Evolutionary conservation across 2,888 invertebrate genomes (phyloP).

Genomic region (Seladonia tumulorum): DNA sequence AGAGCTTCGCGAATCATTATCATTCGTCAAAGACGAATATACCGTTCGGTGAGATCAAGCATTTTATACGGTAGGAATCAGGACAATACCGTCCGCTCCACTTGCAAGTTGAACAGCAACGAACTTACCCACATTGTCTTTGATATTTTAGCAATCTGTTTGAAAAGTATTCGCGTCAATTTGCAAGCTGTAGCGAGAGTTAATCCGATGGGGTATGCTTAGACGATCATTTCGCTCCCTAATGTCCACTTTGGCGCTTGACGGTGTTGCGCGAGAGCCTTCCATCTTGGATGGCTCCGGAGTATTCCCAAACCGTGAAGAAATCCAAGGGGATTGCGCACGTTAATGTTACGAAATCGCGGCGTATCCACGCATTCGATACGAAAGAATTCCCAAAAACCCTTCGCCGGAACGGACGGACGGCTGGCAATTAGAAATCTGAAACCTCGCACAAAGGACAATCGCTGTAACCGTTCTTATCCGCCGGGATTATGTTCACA

Average conservation of each 20-base stretch:
- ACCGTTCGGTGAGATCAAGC: too few species aligned
- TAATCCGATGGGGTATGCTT: neutral
- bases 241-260: constrained; percentile 30
- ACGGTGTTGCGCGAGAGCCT: constrained; percentile 16
- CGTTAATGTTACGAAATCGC: constrained; percentile 37
- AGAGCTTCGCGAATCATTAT: too few species aligned
- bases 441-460: constrained; percentile 24
- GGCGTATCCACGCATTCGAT: constrained; percentile 39
- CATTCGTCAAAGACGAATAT: too few species aligned
- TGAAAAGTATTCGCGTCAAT: neutral
- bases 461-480: constrained; percentile 13
- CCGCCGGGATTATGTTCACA: constrained; percentile 41
- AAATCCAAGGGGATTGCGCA: constrained; percentile 39
- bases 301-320: constrained; percentile 46
- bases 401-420: constrained; percentile 6
- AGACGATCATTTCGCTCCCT: constrained; percentile 26
- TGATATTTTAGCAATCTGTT: neutral
- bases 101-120: neutral
- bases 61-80: too few species aligned
- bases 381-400: constrained; percentile 24
- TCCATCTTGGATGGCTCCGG: constrained; percentile 27
- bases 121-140: constrained; percentile 1
- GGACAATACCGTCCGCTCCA: neutral
- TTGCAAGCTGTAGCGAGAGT: neutral
- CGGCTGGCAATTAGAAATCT: constrained; percentile 3